Conservation (phyloP, 2,113 vertebrate genomes). For the Oncorhynchus clarkii region DNA sequence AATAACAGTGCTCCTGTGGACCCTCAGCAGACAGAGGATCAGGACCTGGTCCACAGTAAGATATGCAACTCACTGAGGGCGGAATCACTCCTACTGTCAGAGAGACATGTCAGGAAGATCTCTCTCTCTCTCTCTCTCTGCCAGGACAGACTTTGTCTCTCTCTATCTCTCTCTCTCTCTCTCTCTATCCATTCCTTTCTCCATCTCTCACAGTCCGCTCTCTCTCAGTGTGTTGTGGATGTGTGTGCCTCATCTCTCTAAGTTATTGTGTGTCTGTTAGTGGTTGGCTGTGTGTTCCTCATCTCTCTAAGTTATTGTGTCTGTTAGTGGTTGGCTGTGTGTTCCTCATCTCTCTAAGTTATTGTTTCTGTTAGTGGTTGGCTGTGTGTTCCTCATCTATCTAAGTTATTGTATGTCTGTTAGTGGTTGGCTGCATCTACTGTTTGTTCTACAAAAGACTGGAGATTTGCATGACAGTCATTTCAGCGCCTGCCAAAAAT, state of each 20-base stretch:
- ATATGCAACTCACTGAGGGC: slow-evolving; percentile 50
- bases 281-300: slow-evolving; percentile 65
- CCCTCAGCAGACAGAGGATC: slow-evolving; percentile 27
- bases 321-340: too few relatives aligned
- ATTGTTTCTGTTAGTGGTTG: too few relatives aligned
- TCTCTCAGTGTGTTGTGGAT: not conserved
- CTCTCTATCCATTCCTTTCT: too few relatives aligned
- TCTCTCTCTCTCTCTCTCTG: not conserved
- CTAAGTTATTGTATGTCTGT: too few relatives aligned
- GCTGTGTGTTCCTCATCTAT: too few relatives aligned
- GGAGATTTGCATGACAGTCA: slow-evolving; percentile 71
- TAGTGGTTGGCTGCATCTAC: slow-evolving; percentile 46
- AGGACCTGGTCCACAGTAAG: slow-evolving; percentile 27
- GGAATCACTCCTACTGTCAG: slow-evolving; percentile 46
- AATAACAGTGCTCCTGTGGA: slow-evolving; percentile 33
- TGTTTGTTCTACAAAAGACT: slow-evolving; percentile 67
- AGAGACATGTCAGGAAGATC: slow-evolving; percentile 26
- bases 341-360: too few relatives aligned
- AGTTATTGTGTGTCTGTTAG: slow-evolving; percentile 19
- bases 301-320: slow-evolving; percentile 46
- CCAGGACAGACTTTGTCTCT: slow-evolving; percentile 39
- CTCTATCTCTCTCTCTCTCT: slow-evolving; percentile 23
- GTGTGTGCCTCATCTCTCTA: slow-evolving; percentile 8
- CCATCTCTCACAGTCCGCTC: slow-evolving; percentile 9
- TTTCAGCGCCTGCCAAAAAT: slow-evolving; percentile 67